Conservation (phyloP, 64 coral and sea anemone genomes). For the Stylophora pistillata region DNA sequence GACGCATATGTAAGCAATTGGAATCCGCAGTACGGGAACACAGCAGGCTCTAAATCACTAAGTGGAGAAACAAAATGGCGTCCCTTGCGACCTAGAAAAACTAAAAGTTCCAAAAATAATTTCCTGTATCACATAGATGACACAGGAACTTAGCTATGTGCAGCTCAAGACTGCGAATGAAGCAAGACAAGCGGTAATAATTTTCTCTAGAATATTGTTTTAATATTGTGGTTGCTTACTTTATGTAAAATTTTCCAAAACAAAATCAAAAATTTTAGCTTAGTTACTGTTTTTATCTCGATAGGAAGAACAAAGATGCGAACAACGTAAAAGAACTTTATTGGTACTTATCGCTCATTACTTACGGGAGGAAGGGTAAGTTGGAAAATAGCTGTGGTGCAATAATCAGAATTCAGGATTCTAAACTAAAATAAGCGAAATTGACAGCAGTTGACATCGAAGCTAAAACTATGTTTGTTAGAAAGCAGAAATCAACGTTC, state of each 20-base stretch:
- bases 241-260: too few relatives aligned
- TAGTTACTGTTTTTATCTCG: constrained; percentile 7
- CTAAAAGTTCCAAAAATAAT: not conserved
- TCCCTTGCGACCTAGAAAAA: constrained; percentile 31
- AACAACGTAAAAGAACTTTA: constrained; percentile 89
- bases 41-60: constrained; percentile 14
- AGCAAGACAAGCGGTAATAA: constrained; percentile 82
- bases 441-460: too few relatives aligned
- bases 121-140: constrained; percentile 52
- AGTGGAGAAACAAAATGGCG: constrained; percentile 54
- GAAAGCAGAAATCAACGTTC: not conserved
- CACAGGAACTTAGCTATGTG: constrained; percentile 94
- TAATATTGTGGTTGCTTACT: too few relatives aligned
- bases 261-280: too few relatives aligned
- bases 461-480: not conserved
- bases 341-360: constrained; percentile 81
- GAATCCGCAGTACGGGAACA: not conserved
- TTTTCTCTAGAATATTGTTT: not conserved
- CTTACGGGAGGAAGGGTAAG: constrained; percentile 90
- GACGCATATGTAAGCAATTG: not conserved
- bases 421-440: too few relatives aligned
- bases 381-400: too few relatives aligned
- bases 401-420: too few relatives aligned
- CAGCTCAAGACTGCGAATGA: constrained; percentile 99
- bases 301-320: constrained; percentile 83